Evolutionary conservation across 1,140 invertebrate genomes (phyloP).

Genomic region (Zaprionus kolodkinae): DNA sequence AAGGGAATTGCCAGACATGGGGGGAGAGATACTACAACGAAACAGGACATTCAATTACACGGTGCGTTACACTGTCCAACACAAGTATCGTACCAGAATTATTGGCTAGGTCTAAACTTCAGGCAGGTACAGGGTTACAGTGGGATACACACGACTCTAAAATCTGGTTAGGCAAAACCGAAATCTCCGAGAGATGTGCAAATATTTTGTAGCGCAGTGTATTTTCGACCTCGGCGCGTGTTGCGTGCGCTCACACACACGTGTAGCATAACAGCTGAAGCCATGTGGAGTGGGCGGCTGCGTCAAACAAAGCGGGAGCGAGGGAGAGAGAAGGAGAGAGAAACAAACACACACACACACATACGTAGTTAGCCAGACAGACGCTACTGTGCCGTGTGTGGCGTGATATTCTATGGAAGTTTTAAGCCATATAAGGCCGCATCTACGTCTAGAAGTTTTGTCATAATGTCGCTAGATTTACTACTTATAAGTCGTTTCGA

Average conservation of each 20-base stretch:
- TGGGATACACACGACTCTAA: too few species aligned
- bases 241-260: slow-evolving; percentile 26
- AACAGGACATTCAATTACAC: slow-evolving; percentile 49
- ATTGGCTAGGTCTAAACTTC: background rate
- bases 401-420: slow-evolving; percentile 3
- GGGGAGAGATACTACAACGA: background rate
- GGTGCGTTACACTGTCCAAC: slow-evolving; percentile 4
- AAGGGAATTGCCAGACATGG: background rate
- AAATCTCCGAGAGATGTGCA: slow-evolving; percentile 42
- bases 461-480: slow-evolving; percentile 3
- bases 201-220: slow-evolving; percentile 45
- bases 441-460: slow-evolving; percentile 1
- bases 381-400: background rate
- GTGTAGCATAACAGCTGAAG: slow-evolving; percentile 25
- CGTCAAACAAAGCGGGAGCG: background rate
- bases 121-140: background rate
- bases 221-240: slow-evolving; percentile 40
- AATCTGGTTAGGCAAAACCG: slow-evolving; percentile 4
- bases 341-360: slow-evolving; percentile 6
- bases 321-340: background rate
- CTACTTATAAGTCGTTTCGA: background rate
- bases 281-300: slow-evolving; percentile 30
- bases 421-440: slow-evolving; percentile 24
- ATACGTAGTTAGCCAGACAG: background rate
- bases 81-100: background rate